Evolutionary conservation across 2,797 vertebrate species (phyloP), one percentile per base, ranked within the genome.

Genomic region (Ibycter americanus): DNA sequence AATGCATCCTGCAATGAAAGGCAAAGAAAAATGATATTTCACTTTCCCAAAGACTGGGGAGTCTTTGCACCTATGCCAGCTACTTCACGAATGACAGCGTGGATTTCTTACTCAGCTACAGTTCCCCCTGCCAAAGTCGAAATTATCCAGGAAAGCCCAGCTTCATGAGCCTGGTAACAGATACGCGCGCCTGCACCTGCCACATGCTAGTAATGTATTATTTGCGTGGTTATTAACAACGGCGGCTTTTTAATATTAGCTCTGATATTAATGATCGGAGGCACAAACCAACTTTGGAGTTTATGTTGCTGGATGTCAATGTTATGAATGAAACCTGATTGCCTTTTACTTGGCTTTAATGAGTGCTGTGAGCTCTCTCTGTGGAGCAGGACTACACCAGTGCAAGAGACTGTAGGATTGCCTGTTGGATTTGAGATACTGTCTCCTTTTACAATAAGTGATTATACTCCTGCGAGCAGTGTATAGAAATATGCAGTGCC

Each of bases 101-200:
- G 93, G 91, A 96, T 94, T 96, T 95, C 95, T 96, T 97, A 96
- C 93, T 97, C 97, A 97, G 95, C 96, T 94, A 83, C 97, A 95
- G 93, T 62, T 96, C 78, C 61, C 77, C 21, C 72, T 77, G 95
- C 68, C 61, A 27, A 58, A 85, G 82, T 23, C 96, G 90, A 94
- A 74, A 18, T 3, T 2, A 27, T 86, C 95, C 95, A 97, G 93
- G 71, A 89, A 61, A 87, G 68, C 63, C 52, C 95, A 91, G 87
- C 90, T 89, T 63, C 61, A 9, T 2, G 22, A 93, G 93, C 87
- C 89, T 4, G 0, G 63, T 89, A 66, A 88, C 55, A 93, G 91
- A 96, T 88, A 63, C 5, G 3, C 87, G 11, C 15, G 8, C 81
- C 23, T 38, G 52, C 92, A 93, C 96, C 91, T 96, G 96, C 86